Evolutionary conservation across 1,140 invertebrate species (phyloP).

Genomic region (Musca vetustissima): DNA sequence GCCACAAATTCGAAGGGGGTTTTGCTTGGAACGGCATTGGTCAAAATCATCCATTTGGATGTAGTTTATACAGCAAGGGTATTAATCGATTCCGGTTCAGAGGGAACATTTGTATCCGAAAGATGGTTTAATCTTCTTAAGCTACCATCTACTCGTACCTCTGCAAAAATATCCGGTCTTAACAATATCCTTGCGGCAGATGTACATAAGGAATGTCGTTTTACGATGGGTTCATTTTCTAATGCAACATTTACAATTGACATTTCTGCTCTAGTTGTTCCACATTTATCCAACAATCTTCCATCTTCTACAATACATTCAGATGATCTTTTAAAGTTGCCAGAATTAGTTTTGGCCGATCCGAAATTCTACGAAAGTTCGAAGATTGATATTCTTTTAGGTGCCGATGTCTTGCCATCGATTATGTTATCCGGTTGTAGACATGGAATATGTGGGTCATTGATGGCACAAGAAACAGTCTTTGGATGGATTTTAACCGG

Average conservation of each 20-base stretch:
- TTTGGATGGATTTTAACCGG: not conserved
- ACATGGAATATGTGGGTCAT: not conserved
- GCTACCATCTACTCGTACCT: not conserved
- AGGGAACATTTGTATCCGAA: constrained; percentile 1
- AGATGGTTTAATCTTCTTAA: not conserved
- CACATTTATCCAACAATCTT: not conserved
- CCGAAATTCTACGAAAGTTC: not conserved
- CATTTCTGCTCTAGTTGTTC: not conserved
- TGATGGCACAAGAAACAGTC: not conserved
- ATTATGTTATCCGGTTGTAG: not conserved
- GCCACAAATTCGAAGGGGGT: not conserved
- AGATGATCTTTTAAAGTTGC: not conserved
- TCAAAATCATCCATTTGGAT: not conserved
- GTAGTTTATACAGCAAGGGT: not conserved
- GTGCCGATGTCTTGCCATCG: not conserved
- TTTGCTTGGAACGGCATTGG: not conserved
- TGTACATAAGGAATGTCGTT: not conserved
- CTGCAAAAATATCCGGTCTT: not conserved
- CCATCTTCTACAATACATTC: not conserved
- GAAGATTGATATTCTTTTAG: not conserved
- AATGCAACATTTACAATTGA: not conserved
- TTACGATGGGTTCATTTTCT: not conserved
- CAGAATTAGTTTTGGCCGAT: not conserved
- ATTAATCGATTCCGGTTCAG: not conserved
- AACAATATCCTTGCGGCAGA: not conserved